Evolutionary conservation across 2,113 vertebrate species (phyloP).

Genomic region (Rattus rattus): DNA sequence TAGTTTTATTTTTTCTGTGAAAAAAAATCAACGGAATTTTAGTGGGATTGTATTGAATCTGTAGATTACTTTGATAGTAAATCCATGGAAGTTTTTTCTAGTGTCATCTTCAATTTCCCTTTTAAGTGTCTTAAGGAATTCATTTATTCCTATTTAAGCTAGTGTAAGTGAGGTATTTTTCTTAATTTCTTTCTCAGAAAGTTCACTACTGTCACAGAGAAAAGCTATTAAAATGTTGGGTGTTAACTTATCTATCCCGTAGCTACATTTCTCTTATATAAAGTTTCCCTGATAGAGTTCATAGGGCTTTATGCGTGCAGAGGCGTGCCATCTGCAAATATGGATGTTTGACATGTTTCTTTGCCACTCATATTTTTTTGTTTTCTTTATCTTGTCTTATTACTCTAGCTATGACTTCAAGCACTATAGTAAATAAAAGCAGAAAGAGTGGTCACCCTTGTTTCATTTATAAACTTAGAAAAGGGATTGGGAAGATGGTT

Average conservation of each 20-base stretch:
- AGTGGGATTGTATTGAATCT: background rate
- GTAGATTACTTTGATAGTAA: background rate
- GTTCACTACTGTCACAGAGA: background rate
- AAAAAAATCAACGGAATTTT: background rate
- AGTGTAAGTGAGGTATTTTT: background rate
- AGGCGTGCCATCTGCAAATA: background rate
- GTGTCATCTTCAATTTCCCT: background rate
- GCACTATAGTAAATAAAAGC: background rate
- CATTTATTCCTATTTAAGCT: background rate
- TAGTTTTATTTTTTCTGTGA: too few relatives aligned
- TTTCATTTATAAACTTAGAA: background rate
- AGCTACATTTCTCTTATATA: background rate
- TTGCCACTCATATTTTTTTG: background rate
- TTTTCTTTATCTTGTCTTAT: background rate
- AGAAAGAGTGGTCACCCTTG: background rate
- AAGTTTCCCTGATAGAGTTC: background rate
- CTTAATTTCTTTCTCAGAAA: background rate
- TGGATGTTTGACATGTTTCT: background rate
- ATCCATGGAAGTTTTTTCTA: background rate
- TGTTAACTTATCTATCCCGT: background rate
- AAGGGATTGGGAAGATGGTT: background rate
- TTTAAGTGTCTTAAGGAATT: background rate
- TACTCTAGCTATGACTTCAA: background rate
- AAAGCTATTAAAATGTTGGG: background rate
- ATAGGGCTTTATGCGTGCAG: background rate